A percentile compares a stretch with the other conserved stretches of the same genome.
These are phyloP conservation scores for Drosophila niveifrons DNA, from an alignment of 2,888 invertebrate species.

Conservation along the genomic window DNA sequence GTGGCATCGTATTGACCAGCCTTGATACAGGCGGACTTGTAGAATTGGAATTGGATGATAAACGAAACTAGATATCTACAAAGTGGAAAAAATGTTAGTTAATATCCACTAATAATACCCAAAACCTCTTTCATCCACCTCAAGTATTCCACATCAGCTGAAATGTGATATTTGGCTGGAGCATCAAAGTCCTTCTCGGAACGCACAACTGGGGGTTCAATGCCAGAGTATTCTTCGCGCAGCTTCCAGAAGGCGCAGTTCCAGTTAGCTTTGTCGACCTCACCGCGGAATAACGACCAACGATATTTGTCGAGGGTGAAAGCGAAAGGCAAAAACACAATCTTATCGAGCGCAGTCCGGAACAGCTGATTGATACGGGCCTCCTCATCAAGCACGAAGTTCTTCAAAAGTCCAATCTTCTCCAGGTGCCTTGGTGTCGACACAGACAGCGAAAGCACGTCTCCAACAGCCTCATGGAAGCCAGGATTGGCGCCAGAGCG, in stretches of 20 bases:
- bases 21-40: constrained; percentile 90
- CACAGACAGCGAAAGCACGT: constrained; percentile 90
- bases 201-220: constrained; percentile 89
- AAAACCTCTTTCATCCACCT: constrained; percentile 84
- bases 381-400: constrained; percentile 88
- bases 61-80: constrained; percentile 91
- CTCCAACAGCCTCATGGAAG: constrained; percentile 92
- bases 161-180: constrained; percentile 91
- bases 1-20: constrained; percentile 92
- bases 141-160: constrained; percentile 90
- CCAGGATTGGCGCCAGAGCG: constrained; percentile 88
- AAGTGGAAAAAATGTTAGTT: neutral
- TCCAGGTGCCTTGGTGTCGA: constrained; percentile 90
- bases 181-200: constrained; percentile 91
- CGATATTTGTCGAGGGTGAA: constrained; percentile 90
- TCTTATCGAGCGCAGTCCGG: constrained; percentile 89
- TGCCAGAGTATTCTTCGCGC: constrained; percentile 88
- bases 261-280: constrained; percentile 87
- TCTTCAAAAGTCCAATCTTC: constrained; percentile 88
- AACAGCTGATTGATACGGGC: constrained; percentile 90
- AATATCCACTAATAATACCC: neutral
- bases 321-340: constrained; percentile 90
- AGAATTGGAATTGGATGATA: constrained; percentile 93
- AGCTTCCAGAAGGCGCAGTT: constrained; percentile 90
- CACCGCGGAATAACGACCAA: constrained; percentile 89